A percentile compares a stretch with the other conserved stretches of the same genome.
Conservation (phyloP, 2,797 vertebrate species). For the Lycodopsis pacificus region DNA sequence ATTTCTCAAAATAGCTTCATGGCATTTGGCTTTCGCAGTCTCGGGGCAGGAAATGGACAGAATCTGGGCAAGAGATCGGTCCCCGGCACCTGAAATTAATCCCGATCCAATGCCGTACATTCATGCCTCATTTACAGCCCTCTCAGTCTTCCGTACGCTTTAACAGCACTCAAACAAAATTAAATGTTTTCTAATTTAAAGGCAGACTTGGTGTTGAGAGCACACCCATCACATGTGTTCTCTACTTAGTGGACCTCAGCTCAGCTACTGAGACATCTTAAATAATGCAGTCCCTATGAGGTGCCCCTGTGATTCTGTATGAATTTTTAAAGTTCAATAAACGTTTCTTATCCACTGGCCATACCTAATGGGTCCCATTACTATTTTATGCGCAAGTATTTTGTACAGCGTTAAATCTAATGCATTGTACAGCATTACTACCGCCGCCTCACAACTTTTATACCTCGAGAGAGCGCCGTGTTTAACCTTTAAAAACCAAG, state of each 20-base stretch:
- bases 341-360: constrained; percentile 71
- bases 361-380: constrained; percentile 69
- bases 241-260: constrained; percentile 57
- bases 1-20: constrained; percentile 9
- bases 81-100: constrained; percentile 32
- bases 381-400: constrained; percentile 68
- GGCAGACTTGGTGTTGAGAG: constrained; percentile 42
- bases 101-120: constrained; percentile 15
- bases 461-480: background rate
- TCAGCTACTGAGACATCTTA: constrained; percentile 55
- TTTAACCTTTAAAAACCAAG: constrained; percentile 11
- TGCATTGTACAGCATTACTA: constrained; percentile 21
- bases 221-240: constrained; percentile 60
- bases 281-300: constrained; percentile 75
- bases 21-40: constrained; percentile 18
- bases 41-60: constrained; percentile 5
- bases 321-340: constrained; percentile 82
- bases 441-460: constrained; percentile 10
- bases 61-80: constrained; percentile 35
- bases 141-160: constrained; percentile 12
- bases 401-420: constrained; percentile 47
- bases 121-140: constrained; percentile 11
- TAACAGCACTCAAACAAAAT: constrained; percentile 37
- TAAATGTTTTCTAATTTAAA: constrained; percentile 48
- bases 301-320: constrained; percentile 70